Conservation (phyloP, 1,140 invertebrate species). For the Musca domestica region DNA sequence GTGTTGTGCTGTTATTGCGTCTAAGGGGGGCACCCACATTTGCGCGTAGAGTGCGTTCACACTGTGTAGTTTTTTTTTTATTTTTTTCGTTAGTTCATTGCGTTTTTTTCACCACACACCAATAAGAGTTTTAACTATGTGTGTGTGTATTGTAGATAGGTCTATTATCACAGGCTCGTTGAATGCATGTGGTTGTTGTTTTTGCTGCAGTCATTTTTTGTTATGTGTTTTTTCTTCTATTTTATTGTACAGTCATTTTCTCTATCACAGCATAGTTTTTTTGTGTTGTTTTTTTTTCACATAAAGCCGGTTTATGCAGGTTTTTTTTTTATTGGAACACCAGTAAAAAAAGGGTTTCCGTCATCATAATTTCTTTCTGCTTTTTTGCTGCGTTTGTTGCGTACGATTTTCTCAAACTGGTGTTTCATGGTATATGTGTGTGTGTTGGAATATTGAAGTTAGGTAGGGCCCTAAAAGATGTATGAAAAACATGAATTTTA, state of each 20-base stretch:
- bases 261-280: background rate
- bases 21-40: conserved; percentile 17
- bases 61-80: background rate
- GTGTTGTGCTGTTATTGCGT: conserved; percentile 8
- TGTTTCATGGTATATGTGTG: too few relatives aligned
- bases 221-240: background rate
- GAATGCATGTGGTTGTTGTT: too few relatives aligned
- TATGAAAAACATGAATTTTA: too few relatives aligned
- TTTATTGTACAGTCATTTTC: conserved; percentile 18
- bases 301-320: conserved; percentile 6
- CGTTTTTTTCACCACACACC: background rate
- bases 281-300: background rate
- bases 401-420: too few relatives aligned
- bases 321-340: conserved; percentile 11
- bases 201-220: background rate
- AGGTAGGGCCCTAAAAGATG: too few relatives aligned
- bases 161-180: too few relatives aligned
- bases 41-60: conserved; percentile 8
- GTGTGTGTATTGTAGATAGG: too few relatives aligned
- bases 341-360: conserved; percentile 9
- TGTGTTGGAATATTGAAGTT: too few relatives aligned
- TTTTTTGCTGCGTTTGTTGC: background rate
- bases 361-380: background rate
- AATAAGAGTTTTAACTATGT: too few relatives aligned
- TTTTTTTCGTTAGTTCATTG: background rate